Percentiles rank a stretch among this genome's conserved stretches.
Conservation (phyloP, 2,888 invertebrate genomes). For the Hemistola chrysoprasaria region DNA sequence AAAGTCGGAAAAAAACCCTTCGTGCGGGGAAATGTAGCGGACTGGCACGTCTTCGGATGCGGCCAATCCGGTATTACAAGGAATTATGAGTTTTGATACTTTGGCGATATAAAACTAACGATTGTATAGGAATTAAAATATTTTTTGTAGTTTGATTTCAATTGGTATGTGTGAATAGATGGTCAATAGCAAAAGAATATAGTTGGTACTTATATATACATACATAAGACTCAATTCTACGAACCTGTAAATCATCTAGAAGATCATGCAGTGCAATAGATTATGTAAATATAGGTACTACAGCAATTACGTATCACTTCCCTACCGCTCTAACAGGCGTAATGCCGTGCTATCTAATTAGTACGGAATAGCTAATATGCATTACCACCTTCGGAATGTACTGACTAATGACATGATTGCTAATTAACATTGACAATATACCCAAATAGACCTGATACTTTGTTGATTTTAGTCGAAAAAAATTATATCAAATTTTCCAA, state of each 20-base stretch:
- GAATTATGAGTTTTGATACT: slow-evolving; percentile 56
- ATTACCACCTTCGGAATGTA: slow-evolving; percentile 29
- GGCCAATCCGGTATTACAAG: slow-evolving; percentile 47
- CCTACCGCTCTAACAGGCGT: slow-evolving; percentile 25
- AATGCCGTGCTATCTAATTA: slow-evolving; percentile 31
- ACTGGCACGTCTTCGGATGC: slow-evolving; percentile 77
- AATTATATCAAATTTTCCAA: too few relatives aligned
- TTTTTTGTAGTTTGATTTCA: too few relatives aligned
- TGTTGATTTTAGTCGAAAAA: too few relatives aligned
- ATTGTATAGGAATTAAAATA: too few relatives aligned
- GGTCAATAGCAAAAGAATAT: too few relatives aligned
- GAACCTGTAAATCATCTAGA: slow-evolving; percentile 3
- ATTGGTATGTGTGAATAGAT: too few relatives aligned
- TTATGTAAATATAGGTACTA: slow-evolving; percentile 14
- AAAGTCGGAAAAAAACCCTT: slow-evolving; percentile 79
- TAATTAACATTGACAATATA: too few relatives aligned
- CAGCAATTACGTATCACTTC: slow-evolving; percentile 21
- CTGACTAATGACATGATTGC: slow-evolving; percentile 23
- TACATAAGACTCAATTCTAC: too few relatives aligned
- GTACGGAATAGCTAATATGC: slow-evolving; percentile 29
- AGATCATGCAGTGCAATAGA: slow-evolving; percentile 8
- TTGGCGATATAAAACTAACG: slow-evolving; percentile 14
- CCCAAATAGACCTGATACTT: too few relatives aligned
- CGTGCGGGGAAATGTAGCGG: slow-evolving; percentile 74
- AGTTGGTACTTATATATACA: too few relatives aligned